phyloP scores from a whole-genome alignment of 2,888 invertebrate species.

The Unio pictorum region DNA sequence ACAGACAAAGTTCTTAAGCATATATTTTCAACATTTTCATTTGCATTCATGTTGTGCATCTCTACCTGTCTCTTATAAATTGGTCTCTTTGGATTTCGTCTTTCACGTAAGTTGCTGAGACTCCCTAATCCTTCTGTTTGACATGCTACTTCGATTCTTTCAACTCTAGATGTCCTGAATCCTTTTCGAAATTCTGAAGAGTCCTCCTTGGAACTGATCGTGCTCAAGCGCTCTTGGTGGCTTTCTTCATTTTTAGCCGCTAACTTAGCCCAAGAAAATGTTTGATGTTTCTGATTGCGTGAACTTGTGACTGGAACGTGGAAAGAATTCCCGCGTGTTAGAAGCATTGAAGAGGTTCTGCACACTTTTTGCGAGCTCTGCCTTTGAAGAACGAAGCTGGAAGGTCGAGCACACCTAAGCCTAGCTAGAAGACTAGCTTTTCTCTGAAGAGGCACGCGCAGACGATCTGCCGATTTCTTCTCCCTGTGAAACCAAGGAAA shows the following conservation, averaged over 20 bases:
- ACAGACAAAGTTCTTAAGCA: conserved; percentile 7
- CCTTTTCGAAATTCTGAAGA: conserved; percentile 31
- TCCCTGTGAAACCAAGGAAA: conserved; percentile 28
- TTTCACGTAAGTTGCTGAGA: conserved; percentile 26
- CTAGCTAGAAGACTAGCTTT: conserved; percentile 22
- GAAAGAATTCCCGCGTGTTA: conserved; percentile 45
- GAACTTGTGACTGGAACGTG: conserved; percentile 30
- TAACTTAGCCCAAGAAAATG: conserved; percentile 43
- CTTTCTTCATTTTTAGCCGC: conserved; percentile 25
- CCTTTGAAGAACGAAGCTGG: conserved; percentile 5
- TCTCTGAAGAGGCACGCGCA: conserved; percentile 11
- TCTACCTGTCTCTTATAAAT: conserved; percentile 24
- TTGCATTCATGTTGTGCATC: conserved; percentile 17
- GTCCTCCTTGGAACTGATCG: conserved; percentile 42
- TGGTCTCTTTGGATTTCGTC: conserved; percentile 17
- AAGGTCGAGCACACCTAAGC: conserved; percentile 19
- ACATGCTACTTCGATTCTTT: conserved; percentile 35
- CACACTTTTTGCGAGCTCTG: conserved; percentile 18
- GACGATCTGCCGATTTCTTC: conserved; percentile 29
- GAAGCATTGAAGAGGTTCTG: conserved; percentile 13
- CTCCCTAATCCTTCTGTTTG: conserved; percentile 41
- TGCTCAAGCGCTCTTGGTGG: conserved; percentile 38
- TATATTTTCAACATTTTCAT: conserved; percentile 7
- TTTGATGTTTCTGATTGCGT: conserved; percentile 16
- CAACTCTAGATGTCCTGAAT: conserved; percentile 15